phyloP scores from a whole-genome alignment of 2,113 vertebrate species.

The Martes martes region DNA sequence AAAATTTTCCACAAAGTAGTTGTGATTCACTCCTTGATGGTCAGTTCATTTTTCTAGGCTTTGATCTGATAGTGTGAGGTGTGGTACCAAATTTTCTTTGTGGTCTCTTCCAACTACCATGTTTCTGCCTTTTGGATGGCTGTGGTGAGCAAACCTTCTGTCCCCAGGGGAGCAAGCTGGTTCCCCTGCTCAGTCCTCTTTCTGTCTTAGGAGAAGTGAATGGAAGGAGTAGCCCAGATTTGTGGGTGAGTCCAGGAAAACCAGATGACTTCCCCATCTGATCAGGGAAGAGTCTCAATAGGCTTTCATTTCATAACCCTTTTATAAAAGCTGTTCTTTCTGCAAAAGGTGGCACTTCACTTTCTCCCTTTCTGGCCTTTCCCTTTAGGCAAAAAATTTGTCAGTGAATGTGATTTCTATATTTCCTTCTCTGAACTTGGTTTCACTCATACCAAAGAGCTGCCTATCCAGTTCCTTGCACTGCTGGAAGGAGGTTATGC shows the following conservation, averaged over 20 bases:
- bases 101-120: background rate
- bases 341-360: background rate
- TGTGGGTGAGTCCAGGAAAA: background rate
- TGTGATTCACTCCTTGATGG: background rate
- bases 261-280: background rate
- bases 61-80: background rate
- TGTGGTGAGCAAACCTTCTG: background rate
- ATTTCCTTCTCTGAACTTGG: constrained; percentile 9
- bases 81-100: background rate
- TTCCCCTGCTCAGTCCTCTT: background rate
- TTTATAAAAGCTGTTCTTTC: background rate
- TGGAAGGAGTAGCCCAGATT: background rate
- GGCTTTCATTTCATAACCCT: background rate
- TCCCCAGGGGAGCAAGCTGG: background rate
- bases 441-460: background rate
- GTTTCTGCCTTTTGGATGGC: background rate
- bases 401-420: background rate
- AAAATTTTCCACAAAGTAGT: background rate
- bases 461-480: background rate
- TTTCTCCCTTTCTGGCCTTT: background rate
- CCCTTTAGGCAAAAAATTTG: background rate
- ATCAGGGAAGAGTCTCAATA: background rate
- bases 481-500: background rate
- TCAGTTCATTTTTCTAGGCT: background rate
- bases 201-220: background rate